These are phyloP conservation scores for Austrofundulus limnaeus DNA, from an alignment of 2,113 vertebrate genomes.

Conservation along the genomic window DNA sequence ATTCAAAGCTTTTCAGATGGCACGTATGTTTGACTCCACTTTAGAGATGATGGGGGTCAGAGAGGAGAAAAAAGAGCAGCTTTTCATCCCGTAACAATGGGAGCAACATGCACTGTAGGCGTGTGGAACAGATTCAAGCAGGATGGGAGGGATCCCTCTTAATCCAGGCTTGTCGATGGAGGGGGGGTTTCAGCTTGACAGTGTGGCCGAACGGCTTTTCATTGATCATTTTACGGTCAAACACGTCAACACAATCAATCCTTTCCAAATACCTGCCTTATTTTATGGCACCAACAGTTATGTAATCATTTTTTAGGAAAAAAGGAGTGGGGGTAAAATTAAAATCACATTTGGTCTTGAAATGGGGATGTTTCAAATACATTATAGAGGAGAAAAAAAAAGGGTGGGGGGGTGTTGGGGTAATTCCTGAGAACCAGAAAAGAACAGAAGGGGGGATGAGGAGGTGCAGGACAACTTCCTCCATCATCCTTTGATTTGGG, in stretches of 20 bases:
- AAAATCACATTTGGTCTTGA: too few species aligned
- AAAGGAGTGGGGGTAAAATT: conserved; percentile 19
- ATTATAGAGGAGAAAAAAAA: conserved; percentile 8
- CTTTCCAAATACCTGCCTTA: conserved; percentile 28
- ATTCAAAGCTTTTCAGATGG: conserved; percentile 11
- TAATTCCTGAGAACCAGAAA: conserved; percentile 6
- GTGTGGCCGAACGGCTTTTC: conserved; percentile 48
- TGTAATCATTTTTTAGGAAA: conserved; percentile 47
- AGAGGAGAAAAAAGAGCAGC: conserved; percentile 20
- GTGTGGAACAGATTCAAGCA: conserved; percentile 53
- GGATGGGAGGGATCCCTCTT: conserved; percentile 58
- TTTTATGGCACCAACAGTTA: conserved; percentile 30
- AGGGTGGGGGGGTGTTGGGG: conserved; percentile 22
- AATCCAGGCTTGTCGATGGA: conserved; percentile 49
- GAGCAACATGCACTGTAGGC: conserved; percentile 20
- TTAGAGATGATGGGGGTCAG: background rate
- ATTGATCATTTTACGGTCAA: conserved; percentile 30
- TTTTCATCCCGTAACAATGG: conserved; percentile 29
- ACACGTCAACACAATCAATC: conserved; percentile 10
- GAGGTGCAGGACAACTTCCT: conserved; percentile 42
- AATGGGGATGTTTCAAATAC: conserved; percentile 9
- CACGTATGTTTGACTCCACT: conserved; percentile 30
- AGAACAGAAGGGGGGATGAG: conserved; percentile 6
- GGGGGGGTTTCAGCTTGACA: conserved; percentile 59
- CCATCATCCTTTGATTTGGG: conserved; percentile 41